A percentile compares a stretch with the other conserved stretches of the same genome.
Evolutionary conservation across 1,140 invertebrate genomes (phyloP).

Genomic region (Heliconius hewitsoni): DNA sequence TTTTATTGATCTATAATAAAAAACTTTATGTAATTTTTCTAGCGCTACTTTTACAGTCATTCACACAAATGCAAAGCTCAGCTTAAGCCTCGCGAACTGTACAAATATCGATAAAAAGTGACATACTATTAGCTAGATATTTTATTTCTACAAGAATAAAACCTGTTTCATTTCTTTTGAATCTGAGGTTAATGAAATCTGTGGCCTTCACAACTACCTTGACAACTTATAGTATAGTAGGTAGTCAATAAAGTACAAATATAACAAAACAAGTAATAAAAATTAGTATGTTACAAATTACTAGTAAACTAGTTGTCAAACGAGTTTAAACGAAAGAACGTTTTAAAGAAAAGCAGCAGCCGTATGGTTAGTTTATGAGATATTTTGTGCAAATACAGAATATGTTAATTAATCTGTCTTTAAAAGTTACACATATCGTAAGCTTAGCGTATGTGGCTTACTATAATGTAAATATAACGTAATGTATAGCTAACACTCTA

Average conservation of each 20-base stretch:
- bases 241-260: neutral
- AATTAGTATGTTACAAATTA: neutral
- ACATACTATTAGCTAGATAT: neutral
- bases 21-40: too few relatives aligned
- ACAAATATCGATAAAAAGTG: neutral
- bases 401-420: neutral
- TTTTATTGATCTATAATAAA: too few relatives aligned
- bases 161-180: slow-evolving; percentile 6
- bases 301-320: slow-evolving; percentile 15
- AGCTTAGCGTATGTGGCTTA: too few relatives aligned
- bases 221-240: neutral
- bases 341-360: slow-evolving; percentile 38
- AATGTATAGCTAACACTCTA: neutral
- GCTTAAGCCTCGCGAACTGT: too few relatives aligned
- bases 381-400: neutral
- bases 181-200: slow-evolving; percentile 15
- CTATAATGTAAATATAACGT: too few relatives aligned
- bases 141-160: neutral
- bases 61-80: too few relatives aligned
- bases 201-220: slow-evolving; percentile 22
- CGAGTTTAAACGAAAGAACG: slow-evolving; percentile 64
- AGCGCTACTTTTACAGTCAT: too few relatives aligned
- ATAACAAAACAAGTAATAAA: neutral
- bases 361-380: neutral
- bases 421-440: too few relatives aligned